Evolutionary conservation across 2,888 invertebrate species (phyloP).

Genomic region (Eupithecia pulchellata): DNA sequence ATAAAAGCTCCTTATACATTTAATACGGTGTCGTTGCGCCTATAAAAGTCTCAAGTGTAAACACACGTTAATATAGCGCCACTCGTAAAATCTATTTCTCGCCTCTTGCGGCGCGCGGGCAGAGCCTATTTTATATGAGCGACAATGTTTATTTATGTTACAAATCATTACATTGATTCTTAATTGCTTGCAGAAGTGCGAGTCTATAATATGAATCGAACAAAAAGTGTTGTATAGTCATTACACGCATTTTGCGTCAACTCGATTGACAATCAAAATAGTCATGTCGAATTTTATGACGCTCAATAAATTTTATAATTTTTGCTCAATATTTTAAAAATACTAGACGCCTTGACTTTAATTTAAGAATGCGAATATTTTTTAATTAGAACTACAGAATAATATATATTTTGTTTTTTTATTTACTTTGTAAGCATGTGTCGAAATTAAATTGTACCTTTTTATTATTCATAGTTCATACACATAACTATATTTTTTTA

Average conservation of each 20-base stretch:
- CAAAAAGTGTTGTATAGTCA: background rate
- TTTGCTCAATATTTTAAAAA: no score
- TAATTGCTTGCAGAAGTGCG: constrained; percentile 26
- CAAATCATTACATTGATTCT: constrained; percentile 39
- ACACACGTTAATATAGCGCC: constrained; percentile 82
- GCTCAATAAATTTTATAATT: no score
- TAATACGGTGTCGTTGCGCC: constrained; percentile 83
- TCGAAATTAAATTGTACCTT: no score
- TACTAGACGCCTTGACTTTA: no score
- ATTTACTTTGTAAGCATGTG: no score
- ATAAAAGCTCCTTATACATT: constrained; percentile 66
- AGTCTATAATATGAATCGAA: background rate
- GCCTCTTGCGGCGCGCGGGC: constrained; percentile 67
- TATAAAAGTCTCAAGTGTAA: constrained; percentile 83
- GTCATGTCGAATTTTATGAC: no score
- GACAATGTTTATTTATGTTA: constrained; percentile 53
- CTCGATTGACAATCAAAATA: no score
- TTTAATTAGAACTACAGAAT: no score
- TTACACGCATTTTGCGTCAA: background rate
- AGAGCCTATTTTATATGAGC: constrained; percentile 65
- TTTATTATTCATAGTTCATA: no score
- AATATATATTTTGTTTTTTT: no score
- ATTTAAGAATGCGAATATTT: no score
- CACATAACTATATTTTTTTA: no score
- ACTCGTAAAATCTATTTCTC: constrained; percentile 84